A percentile compares a stretch with the other conserved stretches of the same genome.
Evolutionary conservation across 2,113 vertebrate genomes (phyloP).

Genomic region (Rhynchopsitta pachyrhyncha): DNA sequence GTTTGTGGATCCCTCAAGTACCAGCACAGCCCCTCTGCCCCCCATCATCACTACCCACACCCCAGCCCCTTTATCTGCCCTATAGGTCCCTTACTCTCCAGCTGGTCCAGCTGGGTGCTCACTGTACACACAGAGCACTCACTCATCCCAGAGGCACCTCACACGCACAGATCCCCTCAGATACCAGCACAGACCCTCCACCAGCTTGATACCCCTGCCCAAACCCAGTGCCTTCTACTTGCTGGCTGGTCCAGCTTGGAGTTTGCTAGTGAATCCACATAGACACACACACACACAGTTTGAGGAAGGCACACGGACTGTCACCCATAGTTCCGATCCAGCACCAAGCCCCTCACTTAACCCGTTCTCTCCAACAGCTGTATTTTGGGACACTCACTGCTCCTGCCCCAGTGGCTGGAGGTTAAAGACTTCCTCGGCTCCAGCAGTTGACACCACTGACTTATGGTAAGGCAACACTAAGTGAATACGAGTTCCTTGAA

Average conservation of each 20-base stretch:
- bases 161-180: background rate
- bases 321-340: fast-evolving
- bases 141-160: background rate
- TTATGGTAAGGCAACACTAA: background rate
- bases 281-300: background rate
- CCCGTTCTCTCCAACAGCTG: fast-evolving
- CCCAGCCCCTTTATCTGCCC: background rate
- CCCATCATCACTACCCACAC: background rate
- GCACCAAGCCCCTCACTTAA: background rate
- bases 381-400: fast-evolving
- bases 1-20: fast-evolving
- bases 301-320: fast-evolving
- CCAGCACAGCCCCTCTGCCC: fast-evolving
- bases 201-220: background rate
- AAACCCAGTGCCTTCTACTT: fast-evolving
- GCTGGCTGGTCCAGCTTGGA: background rate
- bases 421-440: background rate
- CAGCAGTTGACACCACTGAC: background rate
- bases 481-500: background rate
- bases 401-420: fast-evolving
- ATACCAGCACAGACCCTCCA: background rate
- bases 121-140: no score
- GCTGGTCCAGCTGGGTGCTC: background rate
- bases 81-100: background rate
- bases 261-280: background rate